Percentiles rank a stretch among this genome's conserved stretches.
Evolutionary conservation across 2,888 invertebrate genomes (phyloP).

Genomic region (Dryobota labecula): DNA sequence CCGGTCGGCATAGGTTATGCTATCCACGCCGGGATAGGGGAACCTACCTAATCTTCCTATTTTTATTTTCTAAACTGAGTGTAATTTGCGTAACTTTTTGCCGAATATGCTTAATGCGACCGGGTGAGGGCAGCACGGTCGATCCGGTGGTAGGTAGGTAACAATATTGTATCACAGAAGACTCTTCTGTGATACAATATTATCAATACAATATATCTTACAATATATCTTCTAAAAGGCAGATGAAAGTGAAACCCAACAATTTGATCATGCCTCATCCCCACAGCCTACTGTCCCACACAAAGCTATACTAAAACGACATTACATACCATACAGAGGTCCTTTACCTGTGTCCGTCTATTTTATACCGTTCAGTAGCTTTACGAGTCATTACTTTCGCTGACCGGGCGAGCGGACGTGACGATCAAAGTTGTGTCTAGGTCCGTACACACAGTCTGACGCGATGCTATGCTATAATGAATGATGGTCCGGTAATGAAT

Average conservation of each 20-base stretch:
- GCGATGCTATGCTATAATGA: conserved; percentile 43
- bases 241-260: not conserved
- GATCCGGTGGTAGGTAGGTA: too few relatives aligned
- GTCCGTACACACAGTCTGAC: conserved; percentile 35
- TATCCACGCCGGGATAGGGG: too few relatives aligned
- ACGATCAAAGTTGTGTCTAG: conserved; percentile 71
- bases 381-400: conserved; percentile 88
- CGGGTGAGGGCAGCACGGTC: too few relatives aligned
- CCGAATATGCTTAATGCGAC: too few relatives aligned
- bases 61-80: too few relatives aligned
- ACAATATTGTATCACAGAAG: too few relatives aligned
- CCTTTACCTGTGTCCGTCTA: conserved; percentile 76
- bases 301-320: conserved; percentile 36
- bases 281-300: conserved; percentile 21
- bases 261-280: conserved; percentile 1
- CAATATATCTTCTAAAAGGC: too few relatives aligned
- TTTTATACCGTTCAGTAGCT: conserved; percentile 83
- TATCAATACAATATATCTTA: too few relatives aligned
- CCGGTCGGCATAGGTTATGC: too few relatives aligned
- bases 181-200: too few relatives aligned
- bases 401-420: conserved; percentile 82
- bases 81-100: too few relatives aligned
- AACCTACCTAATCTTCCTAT: too few relatives aligned
- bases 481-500: conserved; percentile 30
- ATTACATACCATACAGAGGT: conserved; percentile 55